Percentiles rank a stretch among this genome's conserved stretches.
Conservation (phyloP, 1,140 invertebrate genomes). For the Pseudomyrmex concolor region DNA sequence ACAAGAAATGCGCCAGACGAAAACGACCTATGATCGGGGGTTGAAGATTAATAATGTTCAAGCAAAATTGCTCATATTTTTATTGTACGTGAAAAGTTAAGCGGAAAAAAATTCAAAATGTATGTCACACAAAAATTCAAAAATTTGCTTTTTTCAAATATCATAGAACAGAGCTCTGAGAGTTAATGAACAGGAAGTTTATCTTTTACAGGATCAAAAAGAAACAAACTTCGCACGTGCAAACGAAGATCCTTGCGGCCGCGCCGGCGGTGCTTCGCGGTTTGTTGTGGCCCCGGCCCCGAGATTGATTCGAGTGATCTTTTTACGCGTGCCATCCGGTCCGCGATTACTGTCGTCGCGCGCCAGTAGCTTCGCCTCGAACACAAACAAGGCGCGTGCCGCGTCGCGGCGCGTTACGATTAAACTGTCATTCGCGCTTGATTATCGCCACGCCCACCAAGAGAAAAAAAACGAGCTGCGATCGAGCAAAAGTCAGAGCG, state of each 20-base stretch:
- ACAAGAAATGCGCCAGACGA: too few relatives aligned
- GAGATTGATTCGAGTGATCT: slow-evolving; percentile 73
- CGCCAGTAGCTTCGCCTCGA: slow-evolving; percentile 65
- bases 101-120: neutral
- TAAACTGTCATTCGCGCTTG: slow-evolving; percentile 79
- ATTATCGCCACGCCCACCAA: slow-evolving; percentile 67
- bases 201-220: slow-evolving; percentile 3
- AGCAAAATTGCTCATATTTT: neutral
- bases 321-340: slow-evolving; percentile 72
- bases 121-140: too few relatives aligned
- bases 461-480: neutral
- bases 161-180: too few relatives aligned
- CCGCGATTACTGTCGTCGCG: slow-evolving; percentile 65
- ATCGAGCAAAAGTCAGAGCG: slow-evolving; percentile 23
- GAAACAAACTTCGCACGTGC: neutral
- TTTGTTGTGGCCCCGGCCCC: slow-evolving; percentile 27
- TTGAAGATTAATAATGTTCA: too few relatives aligned
- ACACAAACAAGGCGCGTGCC: slow-evolving; percentile 69
- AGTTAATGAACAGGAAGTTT: neutral
- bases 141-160: too few relatives aligned
- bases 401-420: slow-evolving; percentile 81
- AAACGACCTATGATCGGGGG: too few relatives aligned
- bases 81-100: neutral
- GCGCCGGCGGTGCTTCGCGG: slow-evolving; percentile 13
- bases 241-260: slow-evolving; percentile 20